A percentile compares a stretch with the other conserved stretches of the same genome.
phyloP scores from a whole-genome alignment of 1,140 invertebrate species.

The Hestina assimilis region DNA sequence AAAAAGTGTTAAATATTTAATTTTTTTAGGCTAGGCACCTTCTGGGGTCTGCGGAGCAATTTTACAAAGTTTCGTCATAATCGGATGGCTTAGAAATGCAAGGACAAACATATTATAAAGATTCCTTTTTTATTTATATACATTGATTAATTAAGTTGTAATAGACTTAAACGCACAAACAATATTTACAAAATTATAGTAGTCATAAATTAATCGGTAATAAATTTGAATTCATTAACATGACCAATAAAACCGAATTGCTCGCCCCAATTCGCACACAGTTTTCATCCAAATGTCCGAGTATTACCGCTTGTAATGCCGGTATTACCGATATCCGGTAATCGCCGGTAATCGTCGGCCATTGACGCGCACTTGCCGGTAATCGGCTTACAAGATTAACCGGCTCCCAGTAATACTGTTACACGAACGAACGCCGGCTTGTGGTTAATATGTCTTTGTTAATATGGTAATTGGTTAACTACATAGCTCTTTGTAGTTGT shows the following conservation, averaged over 20 bases:
- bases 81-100: too few species aligned
- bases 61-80: too few species aligned
- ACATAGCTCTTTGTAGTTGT: background rate
- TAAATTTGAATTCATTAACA: background rate
- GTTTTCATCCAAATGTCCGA: background rate
- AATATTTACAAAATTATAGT: background rate
- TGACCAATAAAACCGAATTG: background rate
- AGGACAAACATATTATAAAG: too few species aligned
- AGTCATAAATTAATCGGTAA: background rate
- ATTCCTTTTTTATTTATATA: too few species aligned
- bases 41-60: too few species aligned
- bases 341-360: conserved; percentile 14
- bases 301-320: background rate
- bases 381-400: conserved; percentile 28
- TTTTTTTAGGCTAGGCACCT: too few species aligned
- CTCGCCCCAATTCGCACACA: background rate
- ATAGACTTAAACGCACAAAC: background rate
- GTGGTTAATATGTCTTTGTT: conserved; percentile 12
- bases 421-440: background rate
- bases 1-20: too few species aligned
- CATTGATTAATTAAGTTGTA: too few species aligned
- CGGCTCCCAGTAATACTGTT: conserved; percentile 15
- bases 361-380: conserved; percentile 23
- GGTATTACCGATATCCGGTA: conserved; percentile 3
- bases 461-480: conserved; percentile 8